phyloP scores from a whole-genome alignment of 1,140 invertebrate genomes.

The Meloidogyne floridensis region DNA sequence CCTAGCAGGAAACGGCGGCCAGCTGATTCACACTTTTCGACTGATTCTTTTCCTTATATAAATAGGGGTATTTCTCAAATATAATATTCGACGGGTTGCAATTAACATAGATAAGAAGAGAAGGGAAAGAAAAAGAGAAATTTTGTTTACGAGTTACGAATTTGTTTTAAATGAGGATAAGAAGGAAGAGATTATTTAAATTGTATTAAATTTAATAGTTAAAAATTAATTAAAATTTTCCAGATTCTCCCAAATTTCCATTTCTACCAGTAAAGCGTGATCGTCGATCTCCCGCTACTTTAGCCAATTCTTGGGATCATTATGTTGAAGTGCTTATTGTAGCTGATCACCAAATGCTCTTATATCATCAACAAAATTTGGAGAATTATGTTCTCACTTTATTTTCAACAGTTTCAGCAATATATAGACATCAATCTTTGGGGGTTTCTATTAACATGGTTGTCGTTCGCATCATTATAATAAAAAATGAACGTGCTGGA shows the following conservation, averaged over 20 bases:
- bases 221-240: too few relatives aligned
- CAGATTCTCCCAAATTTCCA: too few relatives aligned
- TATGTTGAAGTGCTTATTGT: slow-evolving; percentile 80
- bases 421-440: slow-evolving; percentile 80
- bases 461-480: slow-evolving; percentile 74
- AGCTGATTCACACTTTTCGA: neutral
- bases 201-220: too few relatives aligned
- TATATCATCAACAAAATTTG: slow-evolving; percentile 74
- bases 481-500: slow-evolving; percentile 67
- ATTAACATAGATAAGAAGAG: neutral
- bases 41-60: neutral
- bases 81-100: neutral
- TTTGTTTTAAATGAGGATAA: too few relatives aligned
- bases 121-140: neutral
- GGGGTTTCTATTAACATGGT: slow-evolving; percentile 80
- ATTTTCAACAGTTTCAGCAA: slow-evolving; percentile 78
- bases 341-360: slow-evolving; percentile 77
- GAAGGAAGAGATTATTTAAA: too few relatives aligned
- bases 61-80: neutral
- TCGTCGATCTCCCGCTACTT: slow-evolving; percentile 26
- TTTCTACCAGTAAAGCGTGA: neutral
- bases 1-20: slow-evolving; percentile 7
- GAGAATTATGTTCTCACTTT: slow-evolving; percentile 78
- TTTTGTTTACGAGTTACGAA: too few relatives aligned
- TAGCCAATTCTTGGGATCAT: slow-evolving; percentile 71